Percentiles rank a stretch among this genome's conserved stretches.
Evolutionary conservation across 92 coral and sea anemone species (phyloP).

Genomic region (Parazoanthus darwini): DNA sequence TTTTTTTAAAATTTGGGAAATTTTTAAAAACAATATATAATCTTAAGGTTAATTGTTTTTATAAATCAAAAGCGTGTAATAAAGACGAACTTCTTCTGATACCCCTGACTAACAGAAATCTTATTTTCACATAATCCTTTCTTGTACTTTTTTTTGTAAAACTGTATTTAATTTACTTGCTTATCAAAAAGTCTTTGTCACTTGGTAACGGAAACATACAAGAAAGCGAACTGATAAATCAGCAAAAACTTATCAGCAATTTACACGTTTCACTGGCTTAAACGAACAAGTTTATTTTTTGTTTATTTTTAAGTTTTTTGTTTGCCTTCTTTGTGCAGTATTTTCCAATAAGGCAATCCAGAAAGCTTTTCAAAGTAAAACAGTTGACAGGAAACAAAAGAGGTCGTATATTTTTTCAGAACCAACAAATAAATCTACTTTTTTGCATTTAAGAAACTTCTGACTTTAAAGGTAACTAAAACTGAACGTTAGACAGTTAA

Average conservation of each 20-base stretch:
- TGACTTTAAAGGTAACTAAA: neutral
- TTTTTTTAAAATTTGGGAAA: too few species aligned
- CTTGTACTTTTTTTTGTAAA: too few species aligned
- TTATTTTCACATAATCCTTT: neutral
- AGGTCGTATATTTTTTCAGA: neutral
- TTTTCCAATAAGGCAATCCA: neutral
- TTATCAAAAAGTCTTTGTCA: neutral
- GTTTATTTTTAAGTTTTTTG: too few species aligned
- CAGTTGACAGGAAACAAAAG: neutral
- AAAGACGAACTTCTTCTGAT: too few species aligned
- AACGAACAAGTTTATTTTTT: neutral
- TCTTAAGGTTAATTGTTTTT: too few species aligned
- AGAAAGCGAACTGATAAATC: neutral
- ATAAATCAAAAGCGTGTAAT: too few species aligned
- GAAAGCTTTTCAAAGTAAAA: too few species aligned
- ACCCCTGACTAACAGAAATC: neutral
- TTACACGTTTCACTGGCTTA: neutral
- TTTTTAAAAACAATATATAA: too few species aligned
- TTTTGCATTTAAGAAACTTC: neutral
- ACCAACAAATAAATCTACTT: neutral
- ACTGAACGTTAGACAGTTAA: neutral
- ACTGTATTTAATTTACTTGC: neutral
- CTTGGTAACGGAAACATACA: neutral
- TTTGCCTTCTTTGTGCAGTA: too few species aligned
- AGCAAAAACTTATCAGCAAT: neutral